These are phyloP conservation scores for Drosophila demipolita DNA, from an alignment of 2,888 invertebrate species.

Conservation along the genomic window DNA sequence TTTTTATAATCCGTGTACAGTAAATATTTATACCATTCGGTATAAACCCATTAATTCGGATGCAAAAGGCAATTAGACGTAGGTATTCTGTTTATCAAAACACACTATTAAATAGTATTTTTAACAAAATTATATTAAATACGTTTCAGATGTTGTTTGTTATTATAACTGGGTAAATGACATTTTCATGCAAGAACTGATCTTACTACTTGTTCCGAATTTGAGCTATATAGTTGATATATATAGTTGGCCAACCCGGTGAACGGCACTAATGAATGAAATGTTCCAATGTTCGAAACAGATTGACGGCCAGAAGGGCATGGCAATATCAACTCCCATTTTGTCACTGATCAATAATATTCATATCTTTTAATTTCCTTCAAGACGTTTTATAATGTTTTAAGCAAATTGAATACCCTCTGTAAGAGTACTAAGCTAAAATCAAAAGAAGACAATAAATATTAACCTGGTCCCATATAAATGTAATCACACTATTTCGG, in stretches of 20 bases:
- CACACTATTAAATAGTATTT: not conserved
- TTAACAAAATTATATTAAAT: not conserved
- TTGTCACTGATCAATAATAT: not conserved
- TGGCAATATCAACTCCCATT: not conserved
- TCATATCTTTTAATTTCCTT: not conserved
- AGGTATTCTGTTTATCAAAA: not conserved
- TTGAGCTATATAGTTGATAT: not conserved
- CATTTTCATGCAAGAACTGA: not conserved
- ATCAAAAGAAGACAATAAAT: not conserved
- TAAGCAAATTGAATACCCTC: not conserved
- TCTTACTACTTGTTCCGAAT: not conserved
- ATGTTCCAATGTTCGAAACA: not conserved
- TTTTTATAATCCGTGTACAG: not conserved
- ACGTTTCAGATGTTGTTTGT: not conserved
- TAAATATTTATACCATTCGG: not conserved
- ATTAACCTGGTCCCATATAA: no score
- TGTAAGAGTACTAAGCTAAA: not conserved
- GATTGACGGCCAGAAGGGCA: not conserved
- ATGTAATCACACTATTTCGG: no score
- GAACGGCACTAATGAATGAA: not conserved
- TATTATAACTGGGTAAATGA: not conserved
- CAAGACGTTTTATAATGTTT: not conserved
- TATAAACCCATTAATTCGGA: not conserved
- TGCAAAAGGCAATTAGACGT: not conserved
- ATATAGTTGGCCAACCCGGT: no score